Base-by-base conservation (phyloP, 30 jellyfish, hydroid and myxozoan species). In the Sanderia malayensis region DNA sequence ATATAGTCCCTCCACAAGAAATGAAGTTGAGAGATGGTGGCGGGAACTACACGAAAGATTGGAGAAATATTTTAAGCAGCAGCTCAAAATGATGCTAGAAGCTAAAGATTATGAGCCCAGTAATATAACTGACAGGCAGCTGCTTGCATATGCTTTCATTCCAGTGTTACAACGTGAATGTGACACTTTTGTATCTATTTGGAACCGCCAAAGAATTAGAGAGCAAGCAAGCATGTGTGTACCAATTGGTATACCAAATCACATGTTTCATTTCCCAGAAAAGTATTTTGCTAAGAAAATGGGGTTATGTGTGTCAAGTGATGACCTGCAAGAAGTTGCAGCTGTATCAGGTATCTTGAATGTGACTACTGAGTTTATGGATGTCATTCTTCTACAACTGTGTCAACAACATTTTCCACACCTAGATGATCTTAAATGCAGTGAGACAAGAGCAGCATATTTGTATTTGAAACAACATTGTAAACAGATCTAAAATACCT, bases 231-330 rank as follows among this genome's bases (percentile, higher is more conserved):
- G 41, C 81, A 22, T 34, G 34, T 25, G 20, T 44, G 24, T 41
- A 20, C 81, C 81, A 69, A 46, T 21, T 22, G 81, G 72, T 18
- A 45, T 69, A 18, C 81, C 34, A 45, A 73, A 44, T 32, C 81
- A 34, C 21, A 69, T 69, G 70, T 69, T 34, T 31, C 19, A 41
- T 37, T 69, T 41, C 31, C 73, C 74, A 20, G 70, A 37, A 11
- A 69, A 41, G 46, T 34, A 69, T 24, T 26, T 17, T 20, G 81
- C 45, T 9, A 25, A 22, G 10, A 41, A 69, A 19, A 46, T 22
- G 23, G 72, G 81, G 26, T 23, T 62, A 15, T 62, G 44, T 62
- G 61, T 62, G 21, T 15, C 74, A 29, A 29, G 31, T 21, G 74
- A 62, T 15, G 31, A 62, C 31, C 58, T 62, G 61, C 25, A 29